A percentile compares a stretch with the other conserved stretches of the same genome.
Conservation (phyloP, 1,140 invertebrate genomes). For the Heliconius hermathena region DNA sequence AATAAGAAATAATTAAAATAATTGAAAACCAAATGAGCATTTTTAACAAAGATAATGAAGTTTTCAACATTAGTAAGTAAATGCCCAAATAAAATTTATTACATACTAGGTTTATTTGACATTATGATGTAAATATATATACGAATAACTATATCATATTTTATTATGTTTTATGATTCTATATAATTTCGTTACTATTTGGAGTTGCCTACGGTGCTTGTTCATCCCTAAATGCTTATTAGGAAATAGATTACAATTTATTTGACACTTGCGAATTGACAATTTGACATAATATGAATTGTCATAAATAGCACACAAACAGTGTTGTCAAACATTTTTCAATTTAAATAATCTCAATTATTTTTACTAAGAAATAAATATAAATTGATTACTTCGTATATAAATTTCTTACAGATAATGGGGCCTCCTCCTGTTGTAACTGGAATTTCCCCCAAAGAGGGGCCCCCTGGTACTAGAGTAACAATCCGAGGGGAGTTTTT, state of each 20-base stretch:
- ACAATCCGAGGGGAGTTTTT: conserved; percentile 98
- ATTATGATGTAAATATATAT: too few species aligned
- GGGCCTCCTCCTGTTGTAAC: conserved; percentile 94
- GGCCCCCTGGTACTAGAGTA: conserved; percentile 96
- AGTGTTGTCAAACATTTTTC: background rate
- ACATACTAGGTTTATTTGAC: too few species aligned
- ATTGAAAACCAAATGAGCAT: too few species aligned
- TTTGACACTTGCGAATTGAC: background rate
- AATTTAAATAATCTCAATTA: background rate
- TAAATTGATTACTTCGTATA: background rate
- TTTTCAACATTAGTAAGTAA: too few species aligned
- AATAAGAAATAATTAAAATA: background rate
- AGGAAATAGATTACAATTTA: background rate
- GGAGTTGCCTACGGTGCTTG: too few species aligned
- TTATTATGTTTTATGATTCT: too few species aligned
- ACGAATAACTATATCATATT: too few species aligned
- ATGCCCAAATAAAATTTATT: too few species aligned
- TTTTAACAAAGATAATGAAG: too few species aligned
- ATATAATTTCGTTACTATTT: too few species aligned
- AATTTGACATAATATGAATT: background rate
- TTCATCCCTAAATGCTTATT: too few species aligned
- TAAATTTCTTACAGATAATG: conserved; percentile 74
- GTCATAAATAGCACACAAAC: background rate
- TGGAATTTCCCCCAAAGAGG: conserved; percentile 98
- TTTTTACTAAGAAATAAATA: background rate